Percentiles rank a stretch among this genome's conserved stretches.
Conservation (phyloP, 2,113 vertebrate species). For the Pedionomus torquatus region DNA sequence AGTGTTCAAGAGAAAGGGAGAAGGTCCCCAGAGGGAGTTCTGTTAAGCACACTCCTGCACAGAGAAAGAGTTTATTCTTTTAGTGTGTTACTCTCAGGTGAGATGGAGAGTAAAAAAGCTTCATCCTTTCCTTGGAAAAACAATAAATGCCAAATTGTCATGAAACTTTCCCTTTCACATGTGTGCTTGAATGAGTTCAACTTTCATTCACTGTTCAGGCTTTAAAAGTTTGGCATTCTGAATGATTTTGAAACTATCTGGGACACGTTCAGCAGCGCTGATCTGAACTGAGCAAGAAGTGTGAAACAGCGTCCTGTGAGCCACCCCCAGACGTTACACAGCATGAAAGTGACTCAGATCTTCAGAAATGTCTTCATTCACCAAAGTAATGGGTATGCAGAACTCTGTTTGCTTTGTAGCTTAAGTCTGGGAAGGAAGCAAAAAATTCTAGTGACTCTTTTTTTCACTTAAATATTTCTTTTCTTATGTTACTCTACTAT, state of each 20-base stretch:
- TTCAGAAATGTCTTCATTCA: slow-evolving; percentile 13
- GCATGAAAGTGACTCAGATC: slow-evolving; percentile 42
- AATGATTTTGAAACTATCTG: slow-evolving; percentile 59
- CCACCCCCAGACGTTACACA: slow-evolving; percentile 40
- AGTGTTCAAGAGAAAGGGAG: not conserved
- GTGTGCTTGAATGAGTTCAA: not conserved
- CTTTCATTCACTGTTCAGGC: slow-evolving; percentile 34
- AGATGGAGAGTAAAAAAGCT: not conserved
- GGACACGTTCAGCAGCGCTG: not conserved
- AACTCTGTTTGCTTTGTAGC: not conserved
- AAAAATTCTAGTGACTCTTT: not conserved
- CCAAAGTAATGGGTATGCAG: not conserved
- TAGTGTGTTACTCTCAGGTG: not conserved
- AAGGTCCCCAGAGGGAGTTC: not conserved
- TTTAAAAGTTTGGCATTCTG: slow-evolving; percentile 47
- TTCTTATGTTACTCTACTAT: not conserved
- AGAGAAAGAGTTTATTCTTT: not conserved
- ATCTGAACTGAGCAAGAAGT: not conserved
- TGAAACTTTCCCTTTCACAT: slow-evolving; percentile 22
- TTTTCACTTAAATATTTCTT: not conserved
- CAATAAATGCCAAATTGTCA: not conserved
- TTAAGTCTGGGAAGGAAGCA: not conserved
- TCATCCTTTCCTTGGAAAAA: slow-evolving; percentile 53
- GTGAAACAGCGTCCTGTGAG: not conserved
- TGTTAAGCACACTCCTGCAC: no score